phyloP scores from a whole-genome alignment of 1,140 invertebrate genomes.

The Anagrus nilaparvatae region DNA sequence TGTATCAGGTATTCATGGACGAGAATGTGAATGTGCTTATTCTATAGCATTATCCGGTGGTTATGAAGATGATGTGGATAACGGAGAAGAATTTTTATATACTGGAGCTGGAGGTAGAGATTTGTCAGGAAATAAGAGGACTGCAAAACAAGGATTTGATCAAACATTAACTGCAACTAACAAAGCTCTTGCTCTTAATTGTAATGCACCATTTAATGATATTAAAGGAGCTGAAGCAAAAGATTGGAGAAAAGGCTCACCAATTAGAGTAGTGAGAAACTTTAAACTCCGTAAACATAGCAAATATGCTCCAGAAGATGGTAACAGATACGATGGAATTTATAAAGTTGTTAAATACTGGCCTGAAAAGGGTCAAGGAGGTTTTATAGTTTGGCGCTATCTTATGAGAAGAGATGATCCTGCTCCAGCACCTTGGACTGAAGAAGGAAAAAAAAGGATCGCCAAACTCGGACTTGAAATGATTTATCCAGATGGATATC shows the following conservation, averaged over 20 bases:
- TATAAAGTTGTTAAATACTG: conserved; percentile 81
- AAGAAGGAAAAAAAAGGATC: conserved; percentile 50
- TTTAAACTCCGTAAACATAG: conserved; percentile 67
- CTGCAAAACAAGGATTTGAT: conserved; percentile 70
- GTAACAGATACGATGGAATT: conserved; percentile 65
- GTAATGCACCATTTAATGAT: conserved; percentile 54
- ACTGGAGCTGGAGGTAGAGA: conserved; percentile 77
- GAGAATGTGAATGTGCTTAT: conserved; percentile 68
- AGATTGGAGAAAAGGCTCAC: conserved; percentile 62
- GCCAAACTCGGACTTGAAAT: conserved; percentile 26
- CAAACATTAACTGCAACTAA: conserved; percentile 70
- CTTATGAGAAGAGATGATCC: conserved; percentile 69
- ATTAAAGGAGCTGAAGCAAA: conserved; percentile 58
- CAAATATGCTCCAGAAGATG: conserved; percentile 68
- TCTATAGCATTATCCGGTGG: conserved; percentile 78
- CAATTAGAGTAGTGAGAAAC: conserved; percentile 70
- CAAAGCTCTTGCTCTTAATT: conserved; percentile 69
- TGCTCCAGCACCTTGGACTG: conserved; percentile 73
- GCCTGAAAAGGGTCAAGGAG: conserved; percentile 67
- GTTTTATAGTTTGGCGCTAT: conserved; percentile 75
- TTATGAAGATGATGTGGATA: conserved; percentile 79
- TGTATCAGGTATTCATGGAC: conserved; percentile 77
- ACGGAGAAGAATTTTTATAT: conserved; percentile 74
- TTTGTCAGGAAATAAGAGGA: conserved; percentile 71
- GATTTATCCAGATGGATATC: conserved; percentile 63